These are phyloP conservation scores for Dicerorhinus sumatrensis DNA, from an alignment of 2,113 vertebrate genomes.

Conservation along the genomic window DNA sequence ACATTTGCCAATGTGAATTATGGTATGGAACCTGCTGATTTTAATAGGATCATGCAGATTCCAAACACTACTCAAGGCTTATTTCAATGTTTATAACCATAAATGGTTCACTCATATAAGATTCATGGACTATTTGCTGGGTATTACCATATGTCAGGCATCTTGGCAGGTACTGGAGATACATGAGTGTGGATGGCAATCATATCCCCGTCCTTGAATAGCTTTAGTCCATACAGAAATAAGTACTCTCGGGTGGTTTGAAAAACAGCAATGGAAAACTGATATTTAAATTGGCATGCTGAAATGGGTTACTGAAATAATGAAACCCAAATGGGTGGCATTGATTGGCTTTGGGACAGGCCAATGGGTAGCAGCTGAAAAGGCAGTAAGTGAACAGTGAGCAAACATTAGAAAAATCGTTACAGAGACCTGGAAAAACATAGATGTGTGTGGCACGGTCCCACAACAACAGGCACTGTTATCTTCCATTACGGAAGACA, in stretches of 20 bases:
- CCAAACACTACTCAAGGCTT: neutral
- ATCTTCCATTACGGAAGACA: neutral
- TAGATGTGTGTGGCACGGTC: fast-evolving
- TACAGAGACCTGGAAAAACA: fast-evolving
- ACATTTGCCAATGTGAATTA: neutral
- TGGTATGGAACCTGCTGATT: too few species aligned
- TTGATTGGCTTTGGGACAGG: neutral
- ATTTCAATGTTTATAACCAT: too few species aligned
- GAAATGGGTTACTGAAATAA: neutral
- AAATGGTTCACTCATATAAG: neutral
- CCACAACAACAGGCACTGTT: too few species aligned
- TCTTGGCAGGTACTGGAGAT: too few species aligned
- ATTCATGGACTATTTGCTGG: neutral
- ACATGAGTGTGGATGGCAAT: neutral
- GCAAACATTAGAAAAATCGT: fast-evolving
- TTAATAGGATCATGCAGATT: neutral
- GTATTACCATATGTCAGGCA: neutral
- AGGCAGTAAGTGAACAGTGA: neutral
- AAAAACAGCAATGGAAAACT: too few species aligned
- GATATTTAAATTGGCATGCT: neutral
- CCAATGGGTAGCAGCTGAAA: neutral
- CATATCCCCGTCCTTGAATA: fast-evolving
- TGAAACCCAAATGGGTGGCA: neutral
- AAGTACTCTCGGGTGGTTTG: neutral
- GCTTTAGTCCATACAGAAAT: neutral